A percentile compares a stretch with the other conserved stretches of the same genome.
Conservation (phyloP, 1,140 invertebrate species). For the Heliothis subflexa region DNA sequence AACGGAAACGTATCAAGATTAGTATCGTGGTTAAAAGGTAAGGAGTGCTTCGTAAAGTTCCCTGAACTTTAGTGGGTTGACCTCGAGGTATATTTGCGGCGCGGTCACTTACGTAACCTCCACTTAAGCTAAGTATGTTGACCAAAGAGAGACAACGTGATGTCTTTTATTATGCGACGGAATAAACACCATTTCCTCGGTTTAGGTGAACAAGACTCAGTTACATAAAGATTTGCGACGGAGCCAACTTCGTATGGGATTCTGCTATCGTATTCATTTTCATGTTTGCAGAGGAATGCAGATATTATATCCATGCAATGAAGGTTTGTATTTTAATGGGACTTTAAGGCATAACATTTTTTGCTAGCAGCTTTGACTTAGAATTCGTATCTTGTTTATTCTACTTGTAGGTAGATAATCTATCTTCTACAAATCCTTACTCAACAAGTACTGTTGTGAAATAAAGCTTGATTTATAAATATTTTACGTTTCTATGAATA, state of each 20-base stretch:
- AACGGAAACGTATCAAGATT: constrained; percentile 24
- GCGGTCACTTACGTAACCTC: constrained; percentile 29
- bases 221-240: constrained; percentile 33
- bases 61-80: constrained; percentile 21
- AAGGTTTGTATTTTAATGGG: not conserved
- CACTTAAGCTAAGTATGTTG: constrained; percentile 25
- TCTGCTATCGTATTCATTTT: constrained; percentile 36
- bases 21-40: constrained; percentile 8
- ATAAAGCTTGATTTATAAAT: too few species aligned
- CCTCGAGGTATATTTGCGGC: constrained; percentile 19
- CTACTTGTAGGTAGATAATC: too few species aligned
- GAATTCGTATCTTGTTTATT: too few species aligned
- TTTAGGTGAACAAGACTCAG: not conserved
- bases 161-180: constrained; percentile 21
- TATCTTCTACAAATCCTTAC: too few species aligned
- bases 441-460: too few species aligned
- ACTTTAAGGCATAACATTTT: not conserved
- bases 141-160: constrained; percentile 10
- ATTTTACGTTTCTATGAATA: too few species aligned
- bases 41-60: constrained; percentile 18
- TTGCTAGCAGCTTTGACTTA: not conserved
- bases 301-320: not conserved
- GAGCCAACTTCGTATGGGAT: constrained; percentile 16
- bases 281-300: constrained; percentile 4
- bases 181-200: constrained; percentile 10